Evolutionary conservation across 2,888 invertebrate species (phyloP).

Genomic region (Mechanitis mazaeus): DNA sequence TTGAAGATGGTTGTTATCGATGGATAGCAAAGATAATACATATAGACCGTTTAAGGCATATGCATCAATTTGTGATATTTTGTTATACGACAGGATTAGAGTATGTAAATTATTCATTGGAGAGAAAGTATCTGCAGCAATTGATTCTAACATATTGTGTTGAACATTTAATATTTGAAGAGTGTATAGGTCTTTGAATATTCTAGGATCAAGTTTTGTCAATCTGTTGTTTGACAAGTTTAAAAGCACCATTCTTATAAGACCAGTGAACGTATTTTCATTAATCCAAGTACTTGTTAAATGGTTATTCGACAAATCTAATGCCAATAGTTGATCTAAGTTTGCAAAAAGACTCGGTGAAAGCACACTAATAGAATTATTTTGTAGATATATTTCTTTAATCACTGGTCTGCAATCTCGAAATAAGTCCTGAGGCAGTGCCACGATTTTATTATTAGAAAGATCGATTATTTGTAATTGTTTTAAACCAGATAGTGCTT

Average conservation of each 20-base stretch:
- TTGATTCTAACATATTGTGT: conserved; percentile 87
- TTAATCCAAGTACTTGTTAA: conserved; percentile 92
- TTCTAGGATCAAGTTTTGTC: conserved; percentile 86
- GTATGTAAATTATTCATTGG: conserved; percentile 96
- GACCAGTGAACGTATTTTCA: conserved; percentile 88
- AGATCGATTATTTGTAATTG: conserved; percentile 90
- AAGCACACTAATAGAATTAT: conserved; percentile 91
- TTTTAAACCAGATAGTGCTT: conserved; percentile 87
- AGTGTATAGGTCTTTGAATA: conserved; percentile 90
- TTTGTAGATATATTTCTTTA: conserved; percentile 92
- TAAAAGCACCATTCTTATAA: conserved; percentile 90
- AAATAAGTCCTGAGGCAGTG: conserved; percentile 90
- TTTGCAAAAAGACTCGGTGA: conserved; percentile 92
- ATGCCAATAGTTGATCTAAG: conserved; percentile 85
- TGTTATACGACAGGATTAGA: conserved; percentile 89
- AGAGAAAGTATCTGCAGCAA: conserved; percentile 91
- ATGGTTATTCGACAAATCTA: conserved; percentile 91
- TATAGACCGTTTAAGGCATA: conserved; percentile 92
- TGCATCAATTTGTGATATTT: conserved; percentile 88
- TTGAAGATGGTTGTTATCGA: conserved; percentile 90
- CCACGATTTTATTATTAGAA: conserved; percentile 92
- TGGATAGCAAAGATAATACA: conserved; percentile 88
- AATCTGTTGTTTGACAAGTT: conserved; percentile 91
- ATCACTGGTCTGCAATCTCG: conserved; percentile 86
- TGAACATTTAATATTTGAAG: conserved; percentile 90